Conservation (phyloP, 2,888 invertebrate genomes). For the Nephrotoma appendiculata region DNA sequence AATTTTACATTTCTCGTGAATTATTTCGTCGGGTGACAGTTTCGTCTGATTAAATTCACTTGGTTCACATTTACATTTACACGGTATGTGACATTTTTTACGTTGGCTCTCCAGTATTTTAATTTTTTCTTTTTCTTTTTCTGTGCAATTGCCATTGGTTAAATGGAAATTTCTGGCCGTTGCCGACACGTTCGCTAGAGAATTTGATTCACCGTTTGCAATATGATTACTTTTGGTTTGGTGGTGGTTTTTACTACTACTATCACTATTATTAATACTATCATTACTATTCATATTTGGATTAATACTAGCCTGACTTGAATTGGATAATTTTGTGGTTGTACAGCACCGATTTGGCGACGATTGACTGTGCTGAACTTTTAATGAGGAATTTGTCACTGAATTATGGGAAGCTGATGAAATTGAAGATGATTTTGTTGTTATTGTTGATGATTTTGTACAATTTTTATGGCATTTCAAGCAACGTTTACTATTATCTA, state of each 20-base stretch:
- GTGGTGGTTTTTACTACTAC: background rate
- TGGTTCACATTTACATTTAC: slow-evolving; percentile 29
- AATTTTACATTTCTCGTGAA: slow-evolving; percentile 29
- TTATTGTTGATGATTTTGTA: slow-evolving; percentile 21
- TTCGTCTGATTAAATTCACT: slow-evolving; percentile 28
- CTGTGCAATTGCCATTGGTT: background rate
- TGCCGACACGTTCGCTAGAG: too few species aligned
- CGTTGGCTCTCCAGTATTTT: background rate
- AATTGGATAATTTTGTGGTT: background rate
- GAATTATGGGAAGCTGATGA: background rate
- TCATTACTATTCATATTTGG: background rate
- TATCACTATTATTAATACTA: background rate
- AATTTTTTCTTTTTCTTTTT: slow-evolving; percentile 3
- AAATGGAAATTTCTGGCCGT: background rate
- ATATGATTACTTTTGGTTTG: background rate
- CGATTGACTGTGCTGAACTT: slow-evolving; percentile 32
- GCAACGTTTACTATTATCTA: slow-evolving; percentile 56
- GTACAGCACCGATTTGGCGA: slow-evolving; percentile 31
- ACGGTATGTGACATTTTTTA: slow-evolving; percentile 15
- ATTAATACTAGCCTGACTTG: background rate
- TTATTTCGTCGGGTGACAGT: slow-evolving; percentile 27
- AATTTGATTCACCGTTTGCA: background rate
- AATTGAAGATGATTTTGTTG: slow-evolving; percentile 5
- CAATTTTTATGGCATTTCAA: slow-evolving; percentile 68
- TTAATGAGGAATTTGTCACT: slow-evolving; percentile 20